A percentile compares a stretch with the other conserved stretches of the same genome.
Evolutionary conservation across 2,888 invertebrate genomes (phyloP).

Genomic region (Amiota communis): DNA sequence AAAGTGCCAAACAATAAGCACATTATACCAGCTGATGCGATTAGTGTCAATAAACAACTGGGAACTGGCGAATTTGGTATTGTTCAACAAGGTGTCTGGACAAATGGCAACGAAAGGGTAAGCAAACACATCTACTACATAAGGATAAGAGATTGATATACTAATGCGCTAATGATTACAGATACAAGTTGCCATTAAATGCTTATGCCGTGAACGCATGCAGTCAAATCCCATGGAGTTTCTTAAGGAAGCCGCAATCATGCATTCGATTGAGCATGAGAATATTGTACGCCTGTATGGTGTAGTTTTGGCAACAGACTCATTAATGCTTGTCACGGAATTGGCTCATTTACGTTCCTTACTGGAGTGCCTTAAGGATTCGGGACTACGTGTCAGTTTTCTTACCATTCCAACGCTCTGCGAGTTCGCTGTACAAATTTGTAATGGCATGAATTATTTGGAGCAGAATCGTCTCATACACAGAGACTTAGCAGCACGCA

Average conservation of each 20-base stretch:
- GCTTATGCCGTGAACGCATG: conserved; percentile 94
- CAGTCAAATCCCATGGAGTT: conserved; percentile 97
- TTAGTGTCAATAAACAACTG: conserved; percentile 93
- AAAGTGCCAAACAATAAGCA: conserved; percentile 81
- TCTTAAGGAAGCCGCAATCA: conserved; percentile 97
- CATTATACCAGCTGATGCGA: conserved; percentile 90
- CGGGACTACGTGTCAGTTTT: conserved; percentile 90
- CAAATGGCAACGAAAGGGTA: conserved; percentile 92
- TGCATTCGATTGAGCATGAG: conserved; percentile 98
- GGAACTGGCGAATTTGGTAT: conserved; percentile 98
- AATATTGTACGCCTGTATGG: conserved; percentile 98
- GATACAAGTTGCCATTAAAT: conserved; percentile 98
- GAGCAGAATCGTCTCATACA: conserved; percentile 97
- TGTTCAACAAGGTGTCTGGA: conserved; percentile 98
- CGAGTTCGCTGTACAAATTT: conserved; percentile 96
- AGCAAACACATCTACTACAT: conserved; percentile 51
- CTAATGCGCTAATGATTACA: no score
- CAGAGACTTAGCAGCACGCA: conserved; percentile 96
- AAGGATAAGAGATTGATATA: no score
- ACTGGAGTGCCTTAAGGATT: conserved; percentile 95
- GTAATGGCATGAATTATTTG: conserved; percentile 98
- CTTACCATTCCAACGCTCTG: conserved; percentile 91
- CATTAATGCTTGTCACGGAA: conserved; percentile 89
- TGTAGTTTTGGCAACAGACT: conserved; percentile 93
- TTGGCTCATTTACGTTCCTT: conserved; percentile 95